Evolutionary conservation across 1,140 invertebrate species (phyloP), one percentile per base, ranked within the genome.

Genomic region (Phymorhynchus buccinoides): DNA sequence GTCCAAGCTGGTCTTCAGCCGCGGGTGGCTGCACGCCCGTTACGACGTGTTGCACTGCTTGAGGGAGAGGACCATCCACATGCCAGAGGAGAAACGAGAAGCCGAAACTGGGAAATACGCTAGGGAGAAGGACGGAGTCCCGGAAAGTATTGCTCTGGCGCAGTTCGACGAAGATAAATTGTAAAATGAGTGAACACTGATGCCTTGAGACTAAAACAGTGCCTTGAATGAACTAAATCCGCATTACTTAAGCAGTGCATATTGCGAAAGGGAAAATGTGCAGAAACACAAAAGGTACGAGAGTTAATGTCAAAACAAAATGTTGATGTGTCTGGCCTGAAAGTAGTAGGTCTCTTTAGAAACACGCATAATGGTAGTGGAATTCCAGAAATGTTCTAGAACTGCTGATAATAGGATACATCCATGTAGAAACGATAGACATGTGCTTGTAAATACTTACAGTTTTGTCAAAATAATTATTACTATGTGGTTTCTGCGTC

Each of bases 1-100:
- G 18, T 87, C 87, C n/a, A 73, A 91, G 48, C 68, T 68, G 3
- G 14, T 90, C n/a, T 91, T 90, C 77, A 35, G 6, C 1, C 80
- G 77, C 9, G 80, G 83, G 32, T 85, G 71, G 35, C 16, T 88
- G 32, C 80, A 84, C 6, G 4, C 4, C 30, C 85, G 82, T 75
- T 87, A 84, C 44, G 87, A 88, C 73, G 35, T 87, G 6, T 42
- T 88, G 14, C 66, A 73, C 27, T 87, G 82, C 39, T 68, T 71
- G 22, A 32, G 80, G 18, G 48, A 79, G n/a, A 44, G 86, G 37
- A 85, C 83, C 32, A 85, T 84, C 30, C 39, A 78, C 16, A 82
- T 48, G 71, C 18, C 52, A 0, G n/a, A n/a, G n/a, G n/a, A n/a
- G n/a, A n/a, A n/a, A n/a, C n/a, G n/a, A n/a, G n/a, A n/a, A n/a